Conservation (phyloP, 1,140 invertebrate genomes). For the Drosophila pseudoananassae region DNA sequence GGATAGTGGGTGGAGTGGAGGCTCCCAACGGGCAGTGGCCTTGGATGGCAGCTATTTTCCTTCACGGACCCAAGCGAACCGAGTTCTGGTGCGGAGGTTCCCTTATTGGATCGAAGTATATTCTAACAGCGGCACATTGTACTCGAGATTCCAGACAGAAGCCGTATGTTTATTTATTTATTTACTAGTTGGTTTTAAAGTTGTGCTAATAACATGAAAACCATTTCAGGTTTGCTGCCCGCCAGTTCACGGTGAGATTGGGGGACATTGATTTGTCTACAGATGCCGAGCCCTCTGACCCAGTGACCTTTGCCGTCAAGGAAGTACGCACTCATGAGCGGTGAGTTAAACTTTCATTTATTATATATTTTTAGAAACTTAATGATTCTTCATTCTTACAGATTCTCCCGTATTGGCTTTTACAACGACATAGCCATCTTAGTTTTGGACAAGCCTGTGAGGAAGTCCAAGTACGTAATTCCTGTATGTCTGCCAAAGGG, state of each 20-base stretch:
- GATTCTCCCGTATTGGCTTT: slow-evolving; percentile 93
- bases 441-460: slow-evolving; percentile 87
- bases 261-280: slow-evolving; percentile 94
- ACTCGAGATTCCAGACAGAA: slow-evolving; percentile 93
- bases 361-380: neutral
- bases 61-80: slow-evolving; percentile 92
- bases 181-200: neutral
- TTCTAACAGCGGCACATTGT: slow-evolving; percentile 96
- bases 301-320: slow-evolving; percentile 90
- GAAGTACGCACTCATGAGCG: slow-evolving; percentile 91
- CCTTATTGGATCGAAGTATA: slow-evolving; percentile 90
- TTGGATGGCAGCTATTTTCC: slow-evolving; percentile 97
- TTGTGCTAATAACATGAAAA: too few species aligned
- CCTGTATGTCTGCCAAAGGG: slow-evolving; percentile 92
- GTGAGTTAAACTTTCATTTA: slow-evolving; percentile 23
- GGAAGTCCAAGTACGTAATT: slow-evolving; percentile 92
- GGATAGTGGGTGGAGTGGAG: slow-evolving; percentile 95
- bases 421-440: slow-evolving; percentile 94
- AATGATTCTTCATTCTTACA: slow-evolving; percentile 3
- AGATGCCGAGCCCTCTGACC: slow-evolving; percentile 92
- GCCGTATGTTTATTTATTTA: slow-evolving; percentile 88
- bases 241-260: slow-evolving; percentile 94
- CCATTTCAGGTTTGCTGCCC: slow-evolving; percentile 89
- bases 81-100: slow-evolving; percentile 98
- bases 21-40: slow-evolving; percentile 93